Evolutionary conservation across 1,140 invertebrate genomes (phyloP), one percentile per base, ranked within the genome.

Genomic region (Saccostrea glomerata): DNA sequence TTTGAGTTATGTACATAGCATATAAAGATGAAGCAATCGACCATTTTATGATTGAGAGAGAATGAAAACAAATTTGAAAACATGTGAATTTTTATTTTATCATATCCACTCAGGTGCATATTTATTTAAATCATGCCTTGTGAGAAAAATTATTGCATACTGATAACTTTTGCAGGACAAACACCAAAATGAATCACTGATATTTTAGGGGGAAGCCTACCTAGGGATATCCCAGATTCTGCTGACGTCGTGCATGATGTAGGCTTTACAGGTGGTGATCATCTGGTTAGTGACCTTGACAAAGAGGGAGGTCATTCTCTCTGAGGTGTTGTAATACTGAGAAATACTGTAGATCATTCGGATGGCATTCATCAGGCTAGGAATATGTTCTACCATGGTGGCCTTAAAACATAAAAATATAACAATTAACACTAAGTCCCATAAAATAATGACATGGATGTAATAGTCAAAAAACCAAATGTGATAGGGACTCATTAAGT

Each of bases 261-360:
- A 99, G 86, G 97, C 97, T 92, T 98, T 98, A 94, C 98, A 99
- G 0, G 98, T 98, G 91, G 97, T 97, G 84, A 99, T 99, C 98
- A 99, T 99, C 96, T 99, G 98, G 95, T 99, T 99, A 4, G 98
- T 99, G 87, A 99, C 98, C 91, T 95, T 95, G 82, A 95, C 94
- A 93, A 95, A 95, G 23, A 95, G 91, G 2, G 95, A 95, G 77
- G 95, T 95, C 94, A 95, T 95, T 58, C 95, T 89, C 90, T 95
- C 95, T 13, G 95, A 95, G 1, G 95, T 95, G 92, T 95, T 95
- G 90, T 95, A 95, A 87, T 95, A 95, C 88, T 94, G 94, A 0
- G 95, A 95, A 56, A 95, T 95, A 88, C 93, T 94, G 92, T 95
- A 95, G 89, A 95, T 95, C 95, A 95, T 95, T 11, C 94, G 87